These are phyloP conservation scores for Limnothrissa miodon DNA, from an alignment of 2,113 vertebrate genomes.

Conservation along the genomic window DNA sequence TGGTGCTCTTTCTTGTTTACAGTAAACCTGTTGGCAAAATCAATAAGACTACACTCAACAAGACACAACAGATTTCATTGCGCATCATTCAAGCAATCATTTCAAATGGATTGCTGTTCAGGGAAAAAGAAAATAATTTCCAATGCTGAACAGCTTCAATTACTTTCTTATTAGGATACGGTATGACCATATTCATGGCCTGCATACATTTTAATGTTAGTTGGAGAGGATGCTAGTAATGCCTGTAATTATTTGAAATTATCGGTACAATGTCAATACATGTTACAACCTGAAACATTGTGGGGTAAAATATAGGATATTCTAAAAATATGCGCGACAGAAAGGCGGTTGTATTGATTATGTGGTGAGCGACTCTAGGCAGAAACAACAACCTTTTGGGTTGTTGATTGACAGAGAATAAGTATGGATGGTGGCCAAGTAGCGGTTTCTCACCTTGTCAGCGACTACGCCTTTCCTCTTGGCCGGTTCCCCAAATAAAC, in stretches of 20 bases:
- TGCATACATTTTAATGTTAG: not conserved
- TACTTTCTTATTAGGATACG: not conserved
- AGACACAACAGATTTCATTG: not conserved
- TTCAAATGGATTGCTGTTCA: not conserved
- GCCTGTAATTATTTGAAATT: too few species aligned
- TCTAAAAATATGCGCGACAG: too few species aligned
- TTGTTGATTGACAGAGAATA: not conserved
- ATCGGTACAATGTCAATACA: too few species aligned
- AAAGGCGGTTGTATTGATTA: not conserved
- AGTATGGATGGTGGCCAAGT: not conserved
- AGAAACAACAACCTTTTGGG: not conserved
- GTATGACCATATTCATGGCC: not conserved
- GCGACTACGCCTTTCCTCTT: conserved; percentile 86
- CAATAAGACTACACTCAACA: not conserved
- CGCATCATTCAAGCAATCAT: not conserved
- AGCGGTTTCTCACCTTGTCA: conserved; percentile 78
- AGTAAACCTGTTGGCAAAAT: not conserved
- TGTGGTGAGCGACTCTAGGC: not conserved
- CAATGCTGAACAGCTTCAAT: not conserved
- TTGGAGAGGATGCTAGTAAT: not conserved
- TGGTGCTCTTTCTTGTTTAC: not conserved
- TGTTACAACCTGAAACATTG: too few species aligned
- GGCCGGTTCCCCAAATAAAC: conserved; percentile 82
- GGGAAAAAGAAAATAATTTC: not conserved
- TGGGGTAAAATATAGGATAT: too few species aligned